These are phyloP conservation scores for Tricholauxania praeusta DNA, from an alignment of 2,888 invertebrate species.

Conservation along the genomic window DNA sequence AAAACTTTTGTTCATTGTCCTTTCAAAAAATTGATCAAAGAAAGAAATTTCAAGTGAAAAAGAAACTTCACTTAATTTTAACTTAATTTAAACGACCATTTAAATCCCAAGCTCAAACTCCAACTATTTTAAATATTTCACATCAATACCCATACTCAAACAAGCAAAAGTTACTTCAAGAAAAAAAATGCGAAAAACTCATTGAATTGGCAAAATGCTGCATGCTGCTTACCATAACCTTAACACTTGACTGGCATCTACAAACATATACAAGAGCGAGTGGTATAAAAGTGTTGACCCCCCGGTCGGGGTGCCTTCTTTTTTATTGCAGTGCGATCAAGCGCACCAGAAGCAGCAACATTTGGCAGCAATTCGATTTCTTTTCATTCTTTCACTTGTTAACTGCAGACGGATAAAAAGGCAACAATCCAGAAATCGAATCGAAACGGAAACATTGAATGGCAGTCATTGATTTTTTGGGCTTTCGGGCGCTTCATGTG, in stretches of 20 bases:
- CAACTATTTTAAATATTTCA: too few relatives aligned
- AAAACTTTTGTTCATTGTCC: too few relatives aligned
- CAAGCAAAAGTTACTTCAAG: neutral
- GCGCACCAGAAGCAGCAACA: slow-evolving; percentile 17
- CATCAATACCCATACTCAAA: too few relatives aligned
- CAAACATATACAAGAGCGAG: too few relatives aligned
- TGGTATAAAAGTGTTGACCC: too few relatives aligned
- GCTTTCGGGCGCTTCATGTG: neutral
- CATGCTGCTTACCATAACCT: neutral
- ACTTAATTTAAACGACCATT: too few relatives aligned
- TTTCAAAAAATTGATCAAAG: too few relatives aligned
- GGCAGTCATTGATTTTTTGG: slow-evolving; percentile 33
- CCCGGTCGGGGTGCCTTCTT: neutral
- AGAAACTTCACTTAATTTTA: too few relatives aligned
- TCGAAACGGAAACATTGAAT: slow-evolving; percentile 25
- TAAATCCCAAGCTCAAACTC: too few relatives aligned
- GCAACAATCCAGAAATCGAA: slow-evolving; percentile 18
- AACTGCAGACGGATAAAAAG: slow-evolving; percentile 25
- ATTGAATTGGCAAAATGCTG: slow-evolving; percentile 32
- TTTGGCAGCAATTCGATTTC: slow-evolving; percentile 2
- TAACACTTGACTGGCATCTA: too few relatives aligned
- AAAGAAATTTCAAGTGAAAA: too few relatives aligned
- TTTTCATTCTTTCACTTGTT: slow-evolving; percentile 4
- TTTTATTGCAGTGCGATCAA: slow-evolving; percentile 32
- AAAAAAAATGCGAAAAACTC: slow-evolving; percentile 21